These are phyloP conservation scores for Thaleichthys pacificus DNA, from an alignment of 2,797 vertebrate genomes.

Conservation along the genomic window DNA sequence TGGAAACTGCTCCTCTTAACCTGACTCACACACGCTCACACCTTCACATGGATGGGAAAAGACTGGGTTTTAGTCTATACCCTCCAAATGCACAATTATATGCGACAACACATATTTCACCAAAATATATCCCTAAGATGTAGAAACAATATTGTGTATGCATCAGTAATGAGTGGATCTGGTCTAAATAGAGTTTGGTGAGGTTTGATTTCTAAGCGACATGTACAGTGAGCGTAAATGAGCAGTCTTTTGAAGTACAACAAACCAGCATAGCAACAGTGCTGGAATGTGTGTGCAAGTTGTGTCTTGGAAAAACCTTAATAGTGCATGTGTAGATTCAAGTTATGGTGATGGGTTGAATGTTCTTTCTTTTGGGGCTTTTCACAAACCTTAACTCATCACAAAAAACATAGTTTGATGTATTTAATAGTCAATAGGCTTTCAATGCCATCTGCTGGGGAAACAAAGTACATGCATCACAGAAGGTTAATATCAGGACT, in stretches of 20 bases:
- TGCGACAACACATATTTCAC: neutral
- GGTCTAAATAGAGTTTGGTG: neutral
- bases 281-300: too few relatives aligned
- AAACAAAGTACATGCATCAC: slow-evolving; percentile 8
- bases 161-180: neutral
- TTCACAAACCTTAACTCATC: too few relatives aligned
- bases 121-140: neutral
- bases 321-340: neutral
- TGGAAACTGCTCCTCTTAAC: neutral
- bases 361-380: neutral
- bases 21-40: neutral
- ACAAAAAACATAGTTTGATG: too few relatives aligned
- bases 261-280: too few relatives aligned
- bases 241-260: too few relatives aligned
- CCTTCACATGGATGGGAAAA: neutral
- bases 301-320: neutral
- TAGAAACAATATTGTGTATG: neutral
- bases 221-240: too few relatives aligned
- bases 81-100: neutral
- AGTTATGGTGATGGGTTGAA: neutral
- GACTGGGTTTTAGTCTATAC: neutral
- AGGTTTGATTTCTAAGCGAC: neutral
- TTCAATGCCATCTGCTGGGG: slow-evolving; percentile 56
- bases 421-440: neutral
- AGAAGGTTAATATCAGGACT: neutral